A percentile compares a stretch with the other conserved stretches of the same genome.
These are phyloP conservation scores for Standfussiana lucernea DNA, from an alignment of 2,888 invertebrate species.

Conservation along the genomic window DNA sequence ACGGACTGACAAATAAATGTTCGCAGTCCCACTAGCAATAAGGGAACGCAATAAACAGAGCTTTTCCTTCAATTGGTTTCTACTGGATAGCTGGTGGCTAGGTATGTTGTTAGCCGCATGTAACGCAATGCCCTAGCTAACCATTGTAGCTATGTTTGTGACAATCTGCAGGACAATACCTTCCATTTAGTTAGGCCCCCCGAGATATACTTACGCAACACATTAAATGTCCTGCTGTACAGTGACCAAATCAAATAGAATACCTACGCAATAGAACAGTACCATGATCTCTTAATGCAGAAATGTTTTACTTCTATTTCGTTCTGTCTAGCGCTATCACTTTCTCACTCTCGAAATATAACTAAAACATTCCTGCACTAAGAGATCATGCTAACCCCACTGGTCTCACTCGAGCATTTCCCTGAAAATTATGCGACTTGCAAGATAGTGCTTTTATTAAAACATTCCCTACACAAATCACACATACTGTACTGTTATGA, in stretches of 20 bases:
- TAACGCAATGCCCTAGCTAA: not conserved
- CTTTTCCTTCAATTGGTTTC: constrained; percentile 40
- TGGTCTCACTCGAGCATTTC: not conserved
- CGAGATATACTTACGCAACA: not conserved
- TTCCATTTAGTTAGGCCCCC: not conserved
- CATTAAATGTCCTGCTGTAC: not conserved
- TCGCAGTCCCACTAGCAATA: constrained; percentile 41
- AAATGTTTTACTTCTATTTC: no score
- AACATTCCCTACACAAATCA: constrained; percentile 2
- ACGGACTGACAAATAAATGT: constrained; percentile 67
- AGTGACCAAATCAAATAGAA: not conserved
- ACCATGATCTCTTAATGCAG: no score
- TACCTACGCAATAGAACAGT: not conserved
- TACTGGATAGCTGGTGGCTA: not conserved
- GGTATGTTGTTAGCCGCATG: constrained; percentile 1
- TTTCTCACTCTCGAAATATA: no score
- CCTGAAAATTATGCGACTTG: not conserved
- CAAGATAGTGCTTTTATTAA: not conserved
- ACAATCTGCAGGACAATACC: not conserved
- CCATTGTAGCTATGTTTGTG: not conserved
- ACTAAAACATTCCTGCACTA: no score
- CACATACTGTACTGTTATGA: not conserved
- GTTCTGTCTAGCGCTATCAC: no score
- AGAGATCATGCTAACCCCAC: no score
- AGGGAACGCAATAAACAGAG: constrained; percentile 40